Conservation (phyloP, 2,888 invertebrate genomes). For the Dione vanillae region DNA sequence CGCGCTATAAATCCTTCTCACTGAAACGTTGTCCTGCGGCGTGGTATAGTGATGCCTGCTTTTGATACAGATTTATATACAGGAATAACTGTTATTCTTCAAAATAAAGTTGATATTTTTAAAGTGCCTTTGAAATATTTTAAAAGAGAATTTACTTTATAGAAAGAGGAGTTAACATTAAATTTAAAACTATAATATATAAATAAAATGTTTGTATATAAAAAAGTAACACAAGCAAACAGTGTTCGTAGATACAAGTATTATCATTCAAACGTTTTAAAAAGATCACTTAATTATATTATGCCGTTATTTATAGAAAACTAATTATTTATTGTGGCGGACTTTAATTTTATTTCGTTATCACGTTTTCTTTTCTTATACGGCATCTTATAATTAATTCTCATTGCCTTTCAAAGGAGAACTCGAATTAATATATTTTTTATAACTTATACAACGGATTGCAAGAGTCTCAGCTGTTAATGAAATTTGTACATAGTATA, state of each 20-base stretch:
- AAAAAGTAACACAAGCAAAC: neutral
- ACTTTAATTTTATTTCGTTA: slow-evolving; percentile 36
- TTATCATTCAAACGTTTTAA: slow-evolving; percentile 44
- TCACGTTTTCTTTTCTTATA: slow-evolving; percentile 32
- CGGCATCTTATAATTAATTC: slow-evolving; percentile 24
- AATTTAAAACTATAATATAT: no score
- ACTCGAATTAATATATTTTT: slow-evolving; percentile 19
- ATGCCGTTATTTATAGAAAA: slow-evolving; percentile 37
- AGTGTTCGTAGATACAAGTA: neutral
- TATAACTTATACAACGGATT: slow-evolving; percentile 2
- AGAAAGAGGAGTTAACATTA: no score
- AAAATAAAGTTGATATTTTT: no score
- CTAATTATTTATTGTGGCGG: slow-evolving; percentile 41
- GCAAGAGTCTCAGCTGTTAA: neutral
- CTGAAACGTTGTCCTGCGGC: slow-evolving; percentile 49
- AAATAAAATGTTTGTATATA: neutral
- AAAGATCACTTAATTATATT: slow-evolving; percentile 40
- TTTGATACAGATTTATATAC: slow-evolving; percentile 51
- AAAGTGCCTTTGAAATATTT: no score
- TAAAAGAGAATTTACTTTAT: no score
- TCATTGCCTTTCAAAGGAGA: slow-evolving; percentile 9
- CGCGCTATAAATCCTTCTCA: slow-evolving; percentile 51
- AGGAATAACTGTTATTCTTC: slow-evolving; percentile 45
- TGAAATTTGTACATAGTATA: slow-evolving; percentile 9
- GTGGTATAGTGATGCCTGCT: slow-evolving; percentile 49